Evolutionary conservation across 2,797 vertebrate genomes (phyloP).

Genomic region (Cacajao melanocephalus): DNA sequence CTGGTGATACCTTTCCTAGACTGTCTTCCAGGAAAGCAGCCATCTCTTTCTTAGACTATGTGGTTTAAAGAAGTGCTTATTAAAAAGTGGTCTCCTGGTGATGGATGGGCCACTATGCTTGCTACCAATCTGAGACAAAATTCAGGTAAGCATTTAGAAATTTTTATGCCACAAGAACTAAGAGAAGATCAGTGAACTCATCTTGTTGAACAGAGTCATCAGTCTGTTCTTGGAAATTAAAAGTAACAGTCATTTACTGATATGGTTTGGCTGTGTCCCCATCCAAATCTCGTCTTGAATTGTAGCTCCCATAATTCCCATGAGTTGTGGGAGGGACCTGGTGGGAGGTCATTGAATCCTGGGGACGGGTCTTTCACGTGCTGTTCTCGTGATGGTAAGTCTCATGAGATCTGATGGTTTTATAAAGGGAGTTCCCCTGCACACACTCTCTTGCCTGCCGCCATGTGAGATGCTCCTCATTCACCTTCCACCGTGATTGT

Average conservation of each 20-base stretch:
- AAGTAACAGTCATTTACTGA: not conserved
- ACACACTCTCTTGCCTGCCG: not conserved
- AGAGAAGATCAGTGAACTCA: not conserved
- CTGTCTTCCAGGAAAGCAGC: not conserved
- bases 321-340: not conserved
- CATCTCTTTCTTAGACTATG: not conserved
- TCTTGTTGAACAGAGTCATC: not conserved
- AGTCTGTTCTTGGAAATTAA: not conserved
- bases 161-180: not conserved
- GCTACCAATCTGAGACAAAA: not conserved
- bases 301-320: not conserved
- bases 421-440: not conserved
- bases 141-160: not conserved
- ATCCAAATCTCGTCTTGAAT: not conserved
- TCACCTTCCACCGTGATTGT: not conserved
- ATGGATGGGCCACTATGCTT: not conserved
- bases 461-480: not conserved
- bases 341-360: not conserved
- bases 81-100: not conserved
- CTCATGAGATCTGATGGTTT: not conserved
- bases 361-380: not conserved
- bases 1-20: not conserved
- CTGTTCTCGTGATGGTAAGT: not conserved
- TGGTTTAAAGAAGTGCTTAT: not conserved
- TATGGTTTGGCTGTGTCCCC: not conserved